Evolutionary conservation across 2,113 vertebrate genomes (phyloP).

Genomic region (Donacobius atricapilla): DNA sequence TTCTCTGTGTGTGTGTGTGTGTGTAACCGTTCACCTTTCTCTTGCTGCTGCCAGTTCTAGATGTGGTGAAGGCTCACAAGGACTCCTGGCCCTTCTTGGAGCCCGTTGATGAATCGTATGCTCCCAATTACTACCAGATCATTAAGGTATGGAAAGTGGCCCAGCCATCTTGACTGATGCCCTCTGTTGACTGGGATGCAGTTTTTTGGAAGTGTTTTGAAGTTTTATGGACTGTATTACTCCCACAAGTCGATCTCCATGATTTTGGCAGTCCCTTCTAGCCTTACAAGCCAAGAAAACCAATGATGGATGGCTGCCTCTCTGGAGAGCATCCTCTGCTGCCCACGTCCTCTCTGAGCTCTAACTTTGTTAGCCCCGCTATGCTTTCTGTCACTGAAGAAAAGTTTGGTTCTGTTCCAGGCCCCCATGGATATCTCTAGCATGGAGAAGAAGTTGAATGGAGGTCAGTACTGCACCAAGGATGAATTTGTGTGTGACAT

Average conservation of each 20-base stretch:
- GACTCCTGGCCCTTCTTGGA: slow-evolving; percentile 98
- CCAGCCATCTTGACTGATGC: background rate
- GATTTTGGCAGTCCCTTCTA: background rate
- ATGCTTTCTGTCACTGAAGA: background rate
- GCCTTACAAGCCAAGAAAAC: background rate
- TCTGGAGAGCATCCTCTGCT: background rate
- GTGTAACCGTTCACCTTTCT: background rate
- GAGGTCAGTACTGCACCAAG: slow-evolving; percentile 90
- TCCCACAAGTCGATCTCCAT: background rate
- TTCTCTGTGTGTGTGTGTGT: background rate
- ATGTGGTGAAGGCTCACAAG: slow-evolving; percentile 93
- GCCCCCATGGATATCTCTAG: slow-evolving; percentile 97
- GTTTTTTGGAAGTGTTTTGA: background rate
- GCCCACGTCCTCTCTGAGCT: background rate
- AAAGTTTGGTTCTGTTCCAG: slow-evolving; percentile 64
- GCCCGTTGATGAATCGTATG: slow-evolving; percentile 89
- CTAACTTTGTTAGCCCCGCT: background rate
- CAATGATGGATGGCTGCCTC: background rate
- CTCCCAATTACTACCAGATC: slow-evolving; percentile 89
- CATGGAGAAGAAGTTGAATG: slow-evolving; percentile 92
- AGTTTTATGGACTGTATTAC: background rate
- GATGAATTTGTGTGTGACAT: slow-evolving; percentile 93
- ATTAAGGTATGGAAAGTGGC: slow-evolving; percentile 82
- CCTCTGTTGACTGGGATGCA: background rate
- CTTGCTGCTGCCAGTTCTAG: slow-evolving; percentile 79